Evolutionary conservation across 1,140 invertebrate genomes (phyloP).

Genomic region (Drosophila santomea): DNA sequence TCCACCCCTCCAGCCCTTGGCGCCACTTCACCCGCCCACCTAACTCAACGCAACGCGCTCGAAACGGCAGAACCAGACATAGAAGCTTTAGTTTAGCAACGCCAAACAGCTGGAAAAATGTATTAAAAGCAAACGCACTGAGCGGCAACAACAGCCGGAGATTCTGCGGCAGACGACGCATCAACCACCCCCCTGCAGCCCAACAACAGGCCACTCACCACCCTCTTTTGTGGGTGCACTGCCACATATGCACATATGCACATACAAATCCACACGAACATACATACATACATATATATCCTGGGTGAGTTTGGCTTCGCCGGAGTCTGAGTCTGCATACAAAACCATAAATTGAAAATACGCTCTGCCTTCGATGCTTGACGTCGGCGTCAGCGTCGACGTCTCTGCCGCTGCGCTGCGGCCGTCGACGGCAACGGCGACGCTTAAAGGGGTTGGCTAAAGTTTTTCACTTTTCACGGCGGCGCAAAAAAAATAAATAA

Average conservation of each 20-base stretch:
- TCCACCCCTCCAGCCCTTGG: neutral
- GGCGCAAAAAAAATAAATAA: slow-evolving; percentile 39
- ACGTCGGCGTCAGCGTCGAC: slow-evolving; percentile 10
- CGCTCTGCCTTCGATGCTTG: slow-evolving; percentile 55
- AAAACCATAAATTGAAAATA: slow-evolving; percentile 78
- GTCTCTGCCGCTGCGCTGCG: slow-evolving; percentile 23
- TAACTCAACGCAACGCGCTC: neutral
- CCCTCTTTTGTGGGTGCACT: slow-evolving; percentile 55
- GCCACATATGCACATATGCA: slow-evolving; percentile 54
- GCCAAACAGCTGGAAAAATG: slow-evolving; percentile 71
- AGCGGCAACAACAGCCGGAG: slow-evolving; percentile 43
- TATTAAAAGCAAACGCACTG: slow-evolving; percentile 78
- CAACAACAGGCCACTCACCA: neutral
- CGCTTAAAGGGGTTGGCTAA: slow-evolving; percentile 68
- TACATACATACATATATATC: neutral
- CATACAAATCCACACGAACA: slow-evolving; percentile 6
- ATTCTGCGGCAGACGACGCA: slow-evolving; percentile 19
- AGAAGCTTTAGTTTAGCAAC: slow-evolving; percentile 73
- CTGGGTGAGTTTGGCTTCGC: slow-evolving; percentile 37
- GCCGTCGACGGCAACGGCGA: slow-evolving; percentile 20
- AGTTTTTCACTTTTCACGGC: slow-evolving; percentile 64
- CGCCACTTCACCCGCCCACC: neutral
- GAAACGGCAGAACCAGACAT: slow-evolving; percentile 45
- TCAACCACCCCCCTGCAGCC: neutral
- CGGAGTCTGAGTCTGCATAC: slow-evolving; percentile 57